Evolutionary conservation across 2,888 invertebrate genomes (phyloP).

Genomic region (Chaetoderma sp.): DNA sequence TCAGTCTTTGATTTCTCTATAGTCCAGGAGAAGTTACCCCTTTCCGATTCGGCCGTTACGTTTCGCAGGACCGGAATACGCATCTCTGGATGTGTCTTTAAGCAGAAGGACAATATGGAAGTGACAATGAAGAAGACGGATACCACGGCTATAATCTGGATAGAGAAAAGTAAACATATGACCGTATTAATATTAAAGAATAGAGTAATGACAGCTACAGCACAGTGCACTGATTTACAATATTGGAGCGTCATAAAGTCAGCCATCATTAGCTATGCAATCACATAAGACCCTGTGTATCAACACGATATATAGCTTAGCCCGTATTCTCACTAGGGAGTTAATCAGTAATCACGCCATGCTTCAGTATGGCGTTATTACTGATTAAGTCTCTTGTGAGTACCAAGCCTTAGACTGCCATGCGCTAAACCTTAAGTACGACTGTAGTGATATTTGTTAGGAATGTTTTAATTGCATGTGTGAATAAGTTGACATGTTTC

Average conservation of each 20-base stretch:
- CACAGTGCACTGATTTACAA: neutral
- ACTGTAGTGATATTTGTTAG: too few species aligned
- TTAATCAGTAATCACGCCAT: too few species aligned
- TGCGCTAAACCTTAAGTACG: too few species aligned
- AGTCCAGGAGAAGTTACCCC: constrained; percentile 75
- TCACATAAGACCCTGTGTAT: too few species aligned
- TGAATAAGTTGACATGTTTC: too few species aligned
- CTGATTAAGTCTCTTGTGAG: too few species aligned
- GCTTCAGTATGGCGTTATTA: too few species aligned
- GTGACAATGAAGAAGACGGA: constrained; percentile 97
- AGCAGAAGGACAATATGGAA: constrained; percentile 94
- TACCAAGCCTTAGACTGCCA: too few species aligned
- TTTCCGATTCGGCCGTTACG: constrained; percentile 51
- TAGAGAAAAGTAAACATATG: constrained; percentile 39
- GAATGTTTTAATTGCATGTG: too few species aligned
- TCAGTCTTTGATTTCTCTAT: constrained; percentile 90
- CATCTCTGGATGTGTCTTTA: constrained; percentile 91
- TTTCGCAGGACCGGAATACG: constrained; percentile 67
- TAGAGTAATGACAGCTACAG: neutral
- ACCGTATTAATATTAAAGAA: neutral
- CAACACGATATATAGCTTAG: too few species aligned
- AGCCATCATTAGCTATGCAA: too few species aligned
- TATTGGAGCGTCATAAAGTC: neutral
- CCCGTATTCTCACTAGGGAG: too few species aligned
- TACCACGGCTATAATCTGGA: constrained; percentile 91